These are phyloP conservation scores for Rotaria sp. DNA, from an alignment of 2,888 invertebrate species.

Conservation along the genomic window DNA sequence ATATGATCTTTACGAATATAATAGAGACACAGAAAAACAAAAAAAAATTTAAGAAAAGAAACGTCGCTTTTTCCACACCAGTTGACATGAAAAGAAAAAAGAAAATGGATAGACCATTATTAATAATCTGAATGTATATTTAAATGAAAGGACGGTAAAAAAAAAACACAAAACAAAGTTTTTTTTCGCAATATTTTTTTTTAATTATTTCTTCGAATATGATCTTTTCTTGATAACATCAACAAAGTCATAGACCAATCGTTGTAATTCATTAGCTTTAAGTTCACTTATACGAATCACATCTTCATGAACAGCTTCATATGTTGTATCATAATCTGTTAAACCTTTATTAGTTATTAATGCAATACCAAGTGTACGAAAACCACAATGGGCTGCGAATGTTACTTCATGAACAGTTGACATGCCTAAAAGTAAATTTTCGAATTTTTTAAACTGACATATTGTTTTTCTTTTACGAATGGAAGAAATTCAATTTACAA, in stretches of 20 bases:
- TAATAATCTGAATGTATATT: neutral
- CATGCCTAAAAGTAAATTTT: constrained; percentile 18
- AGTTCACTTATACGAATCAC: constrained; percentile 34
- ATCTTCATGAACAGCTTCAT: constrained; percentile 38
- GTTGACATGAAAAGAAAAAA: neutral
- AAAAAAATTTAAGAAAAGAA: neutral
- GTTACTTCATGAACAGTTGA: constrained; percentile 38
- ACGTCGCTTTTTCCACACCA: neutral
- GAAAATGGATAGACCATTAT: neutral
- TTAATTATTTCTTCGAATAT: too few species aligned
- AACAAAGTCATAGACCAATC: constrained; percentile 32
- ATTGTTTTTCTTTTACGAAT: too few species aligned
- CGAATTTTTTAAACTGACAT: too few species aligned
- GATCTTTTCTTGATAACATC: neutral
- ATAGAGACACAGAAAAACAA: neutral
- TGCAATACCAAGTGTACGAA: constrained; percentile 35
- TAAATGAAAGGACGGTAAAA: neutral
- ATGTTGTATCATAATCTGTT: constrained; percentile 33
- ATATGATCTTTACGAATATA: neutral
- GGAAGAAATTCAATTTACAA: too few species aligned
- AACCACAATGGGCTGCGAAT: constrained; percentile 37
- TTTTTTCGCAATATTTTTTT: too few species aligned
- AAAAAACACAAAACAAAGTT: neutral
- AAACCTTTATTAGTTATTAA: constrained; percentile 38
- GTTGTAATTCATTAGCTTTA: constrained; percentile 35